Base-by-base conservation (phyloP, 2,113 vertebrate genomes). In the Pipra filicauda region DNA sequence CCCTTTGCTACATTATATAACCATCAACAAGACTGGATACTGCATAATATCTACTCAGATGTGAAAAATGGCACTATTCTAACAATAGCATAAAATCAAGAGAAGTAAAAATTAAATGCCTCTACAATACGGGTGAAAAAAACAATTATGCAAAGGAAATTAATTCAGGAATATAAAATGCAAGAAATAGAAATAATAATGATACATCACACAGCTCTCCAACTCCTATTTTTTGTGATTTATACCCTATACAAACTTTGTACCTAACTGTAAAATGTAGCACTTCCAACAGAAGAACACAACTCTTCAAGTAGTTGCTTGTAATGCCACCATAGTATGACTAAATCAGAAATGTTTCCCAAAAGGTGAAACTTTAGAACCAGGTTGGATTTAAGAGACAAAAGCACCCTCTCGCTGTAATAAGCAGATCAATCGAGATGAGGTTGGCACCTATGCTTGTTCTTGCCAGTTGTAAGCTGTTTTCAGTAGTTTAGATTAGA, bases 91-190 rank as follows among this genome's bases (percentile, higher is more conserved):
- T 70, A 79, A 88, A 91, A 78, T 78, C 41, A 69, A 73, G 28
- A 26, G 75, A 70, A 89, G 31, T 2, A 7, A 91, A 87, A 95
- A 95, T 72, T 59, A 91, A 93, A 91, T 78, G 52, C 28, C 44
- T 91, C 37, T 87, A 82, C 37, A 78, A 44, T 77, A 78, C 0
- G 2, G 44, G 24, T 48, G 44, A 39, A 64, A 89, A 74, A 88
- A 87, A 23, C 74, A 87, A 87, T 85, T 91, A 87, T 27, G 31
- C 28, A 33, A 89, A 85, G 78, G 78, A 92, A 95, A 89, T 85
- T 1, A 93, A 87, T 76, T 79, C 41, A 66, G 37, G 52, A 89
- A 82, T 83, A 79, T 51, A 78, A 95, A 87, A 85, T 54, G 46
- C 1, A 3, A 54, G 57, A 92, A 92, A 65, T 12, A 94, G 66